phyloP scores from a whole-genome alignment of 2,888 invertebrate species.

The Pterostichus madidus region DNA sequence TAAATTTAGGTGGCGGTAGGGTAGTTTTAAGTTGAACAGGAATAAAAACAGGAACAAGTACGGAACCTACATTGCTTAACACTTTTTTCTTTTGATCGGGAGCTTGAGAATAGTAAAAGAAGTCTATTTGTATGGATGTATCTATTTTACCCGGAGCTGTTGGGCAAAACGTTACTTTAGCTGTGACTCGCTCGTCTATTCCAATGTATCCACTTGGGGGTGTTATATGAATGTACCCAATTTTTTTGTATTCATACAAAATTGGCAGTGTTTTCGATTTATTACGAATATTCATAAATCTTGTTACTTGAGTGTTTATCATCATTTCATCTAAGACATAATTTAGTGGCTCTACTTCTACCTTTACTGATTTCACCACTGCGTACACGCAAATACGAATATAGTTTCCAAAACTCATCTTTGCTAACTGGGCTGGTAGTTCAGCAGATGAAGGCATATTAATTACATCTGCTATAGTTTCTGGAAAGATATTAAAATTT shows the following conservation, averaged over 20 bases:
- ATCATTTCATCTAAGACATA: conserved; percentile 78
- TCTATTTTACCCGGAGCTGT: conserved; percentile 68
- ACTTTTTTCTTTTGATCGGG: conserved; percentile 51
- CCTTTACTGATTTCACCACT: conserved; percentile 78
- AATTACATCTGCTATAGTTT: not conserved
- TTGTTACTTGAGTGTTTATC: conserved; percentile 74
- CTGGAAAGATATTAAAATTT: not conserved
- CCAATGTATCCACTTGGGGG: conserved; percentile 76
- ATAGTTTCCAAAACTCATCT: conserved; percentile 68
- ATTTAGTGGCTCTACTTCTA: conserved; percentile 78
- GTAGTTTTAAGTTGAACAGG: conserved; percentile 62
- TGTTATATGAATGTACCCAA: conserved; percentile 75
- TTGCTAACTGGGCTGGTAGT: not conserved
- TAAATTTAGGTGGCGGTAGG: conserved; percentile 71
- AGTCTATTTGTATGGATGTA: conserved; percentile 70
- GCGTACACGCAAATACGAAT: conserved; percentile 81
- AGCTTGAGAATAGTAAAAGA: conserved; percentile 70
- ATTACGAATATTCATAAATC: conserved; percentile 72
- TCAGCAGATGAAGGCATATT: not conserved
- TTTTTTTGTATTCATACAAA: conserved; percentile 76
- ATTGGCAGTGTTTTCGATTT: conserved; percentile 76
- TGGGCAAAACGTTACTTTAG: conserved; percentile 69
- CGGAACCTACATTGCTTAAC: conserved; percentile 68
- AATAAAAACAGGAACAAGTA: conserved; percentile 67
- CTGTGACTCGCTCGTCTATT: conserved; percentile 74